Conservation (phyloP, 2,113 vertebrate genomes). For the Scolopax mira region DNA sequence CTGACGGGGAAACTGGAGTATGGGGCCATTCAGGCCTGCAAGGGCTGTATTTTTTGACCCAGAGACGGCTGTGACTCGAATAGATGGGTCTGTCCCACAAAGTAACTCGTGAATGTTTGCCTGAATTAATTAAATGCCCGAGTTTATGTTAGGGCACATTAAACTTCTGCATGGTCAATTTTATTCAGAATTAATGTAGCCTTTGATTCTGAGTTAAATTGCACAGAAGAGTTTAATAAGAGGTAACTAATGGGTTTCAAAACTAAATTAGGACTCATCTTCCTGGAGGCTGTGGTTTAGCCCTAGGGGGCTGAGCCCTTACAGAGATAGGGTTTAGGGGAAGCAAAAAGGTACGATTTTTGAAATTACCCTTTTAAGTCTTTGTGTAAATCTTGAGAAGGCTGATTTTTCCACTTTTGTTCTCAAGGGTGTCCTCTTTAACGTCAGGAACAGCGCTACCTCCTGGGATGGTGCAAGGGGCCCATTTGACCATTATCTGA, state of each 20-base stretch:
- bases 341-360: not conserved
- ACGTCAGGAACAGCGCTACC: not conserved
- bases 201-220: not conserved
- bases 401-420: not conserved
- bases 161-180: constrained; percentile 1
- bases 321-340: not conserved
- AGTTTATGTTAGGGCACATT: constrained; percentile 30
- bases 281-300: not conserved
- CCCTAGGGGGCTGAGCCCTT: not conserved
- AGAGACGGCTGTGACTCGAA: not conserved
- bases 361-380: not conserved
- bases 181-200: constrained; percentile 37
- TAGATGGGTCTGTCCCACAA: not conserved
- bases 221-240: constrained; percentile 29
- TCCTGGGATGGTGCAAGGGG: not conserved
- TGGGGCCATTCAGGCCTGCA: not conserved
- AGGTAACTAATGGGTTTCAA: constrained; percentile 34
- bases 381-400: not conserved
- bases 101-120: not conserved
- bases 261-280: not conserved
- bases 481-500: not conserved
- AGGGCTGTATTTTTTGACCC: not conserved
- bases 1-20: not conserved
- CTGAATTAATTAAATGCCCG: not conserved
- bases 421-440: not conserved